Conservation (phyloP, 2,113 vertebrate genomes). For the Ifrita kowaldi region DNA sequence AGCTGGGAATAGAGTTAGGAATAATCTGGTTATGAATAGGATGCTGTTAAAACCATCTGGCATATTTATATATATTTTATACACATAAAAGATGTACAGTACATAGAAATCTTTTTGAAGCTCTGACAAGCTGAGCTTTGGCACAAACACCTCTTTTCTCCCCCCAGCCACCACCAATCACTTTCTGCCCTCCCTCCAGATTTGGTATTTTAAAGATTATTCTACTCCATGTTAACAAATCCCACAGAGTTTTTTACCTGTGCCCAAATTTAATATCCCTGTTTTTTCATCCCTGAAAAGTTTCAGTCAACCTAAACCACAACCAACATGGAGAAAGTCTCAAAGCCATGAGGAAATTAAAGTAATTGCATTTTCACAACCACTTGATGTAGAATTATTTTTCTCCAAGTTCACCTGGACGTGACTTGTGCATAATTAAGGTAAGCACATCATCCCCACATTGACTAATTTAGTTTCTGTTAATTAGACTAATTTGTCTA, state of each 20-base stretch:
- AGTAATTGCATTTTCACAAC: neutral
- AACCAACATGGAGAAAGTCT: neutral
- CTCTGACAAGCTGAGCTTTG: neutral
- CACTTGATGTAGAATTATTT: neutral
- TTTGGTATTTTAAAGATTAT: neutral
- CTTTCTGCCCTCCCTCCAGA: neutral
- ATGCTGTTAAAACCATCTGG: neutral
- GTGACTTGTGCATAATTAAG: neutral
- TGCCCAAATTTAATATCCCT: neutral
- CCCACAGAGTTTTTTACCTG: neutral
- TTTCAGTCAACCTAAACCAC: neutral
- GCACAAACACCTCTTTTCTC: neutral
- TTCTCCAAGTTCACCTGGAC: neutral
- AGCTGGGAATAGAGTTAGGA: neutral
- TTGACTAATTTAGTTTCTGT: neutral
- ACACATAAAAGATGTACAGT: accelerated
- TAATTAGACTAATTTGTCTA: neutral
- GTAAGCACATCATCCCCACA: neutral
- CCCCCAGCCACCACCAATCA: no score
- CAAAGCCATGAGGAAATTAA: neutral
- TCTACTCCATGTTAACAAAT: neutral
- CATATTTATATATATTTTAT: neutral
- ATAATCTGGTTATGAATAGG: neutral
- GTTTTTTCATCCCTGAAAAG: neutral
- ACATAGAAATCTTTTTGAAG: neutral